Conservation (phyloP, 2,888 invertebrate species). For the Mechanitis messenoides region DNA sequence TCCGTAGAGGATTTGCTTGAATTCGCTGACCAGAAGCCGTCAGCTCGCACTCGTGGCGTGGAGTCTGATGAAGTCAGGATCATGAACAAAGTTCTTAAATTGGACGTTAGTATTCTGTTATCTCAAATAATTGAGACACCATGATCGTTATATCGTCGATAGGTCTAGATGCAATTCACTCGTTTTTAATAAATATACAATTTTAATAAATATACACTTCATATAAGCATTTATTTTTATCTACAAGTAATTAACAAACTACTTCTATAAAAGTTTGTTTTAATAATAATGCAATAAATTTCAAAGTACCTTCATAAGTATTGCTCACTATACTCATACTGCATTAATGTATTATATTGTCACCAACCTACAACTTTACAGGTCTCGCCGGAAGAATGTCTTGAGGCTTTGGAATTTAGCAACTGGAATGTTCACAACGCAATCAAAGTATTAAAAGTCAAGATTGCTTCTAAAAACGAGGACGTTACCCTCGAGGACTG, state of each 20-base stretch:
- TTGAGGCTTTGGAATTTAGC: slow-evolving; percentile 87
- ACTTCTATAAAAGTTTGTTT: too few species aligned
- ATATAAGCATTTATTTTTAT: too few species aligned
- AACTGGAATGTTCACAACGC: slow-evolving; percentile 94
- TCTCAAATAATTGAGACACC: too few species aligned
- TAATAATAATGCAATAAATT: background rate
- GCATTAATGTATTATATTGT: too few species aligned
- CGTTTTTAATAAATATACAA: too few species aligned
- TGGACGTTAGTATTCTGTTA: slow-evolving; percentile 69
- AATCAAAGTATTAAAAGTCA: slow-evolving; percentile 85
- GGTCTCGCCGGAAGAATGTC: slow-evolving; percentile 85
- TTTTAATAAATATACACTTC: too few species aligned
- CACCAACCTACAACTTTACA: slow-evolving; percentile 37
- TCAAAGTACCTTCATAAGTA: background rate
- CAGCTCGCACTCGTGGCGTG: slow-evolving; percentile 87
- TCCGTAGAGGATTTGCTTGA: slow-evolving; percentile 94
- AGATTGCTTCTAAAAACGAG: slow-evolving; percentile 37
- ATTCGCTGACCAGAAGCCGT: slow-evolving; percentile 89
- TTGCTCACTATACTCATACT: background rate
- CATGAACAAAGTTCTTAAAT: slow-evolving; percentile 90
- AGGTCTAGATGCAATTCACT: too few species aligned
- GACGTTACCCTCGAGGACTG: slow-evolving; percentile 52
- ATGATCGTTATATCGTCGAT: too few species aligned
- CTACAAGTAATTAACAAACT: too few species aligned
- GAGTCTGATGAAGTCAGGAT: slow-evolving; percentile 95